Evolutionary conservation across 2,797 vertebrate genomes (phyloP), one percentile per base, ranked within the genome.

Genomic region (Lacerta agilis): DNA sequence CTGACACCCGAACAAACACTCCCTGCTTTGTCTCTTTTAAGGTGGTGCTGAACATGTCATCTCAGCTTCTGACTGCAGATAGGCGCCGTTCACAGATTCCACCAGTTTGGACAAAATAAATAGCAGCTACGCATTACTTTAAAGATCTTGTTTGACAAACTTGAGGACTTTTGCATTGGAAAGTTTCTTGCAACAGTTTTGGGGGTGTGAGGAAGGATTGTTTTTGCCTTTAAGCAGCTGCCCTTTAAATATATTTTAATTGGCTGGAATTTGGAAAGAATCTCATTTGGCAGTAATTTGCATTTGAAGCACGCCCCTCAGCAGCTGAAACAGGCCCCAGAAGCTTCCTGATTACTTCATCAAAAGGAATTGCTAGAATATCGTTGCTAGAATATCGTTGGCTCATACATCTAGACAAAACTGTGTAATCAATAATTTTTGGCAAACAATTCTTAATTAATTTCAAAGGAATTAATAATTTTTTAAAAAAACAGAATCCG

Each of bases 211-310:
- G 89, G 90, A 94, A 94, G 92, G 93, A 23, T 33, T 29, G 67
- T 27, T 15, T 75, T 27, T 58, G 38, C 9, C 96, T 91, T 91
- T 91, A 92, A 95, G 95, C 96, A 96, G 97, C 96, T 97, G 96
- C 95, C 95, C 94, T 96, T 97, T 96, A 97, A 97, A 96, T 96
- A 96, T 94, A 96, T 96, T 97, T 97, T 97, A 97, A 97, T 96
- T 97, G 93, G 90, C 96, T 95, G 96, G 96, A 96, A 97, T 96
- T 89, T 95, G 88, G 96, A 97, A 97, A 97, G 96, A 97, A 97
- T 97, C 96, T 81, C 96, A 95, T 97, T 97, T 97, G 97, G 96
- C 97, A 95, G 96, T 97, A 96, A 97, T 97, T 98, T 97, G 97
- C 97, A 98, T 97, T 97, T 97, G 97, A 97, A 98, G 96, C 97